Percentiles rank a stretch among this genome's conserved stretches.
phyloP scores from a whole-genome alignment of 2,113 vertebrate genomes.

The Channa argus region DNA sequence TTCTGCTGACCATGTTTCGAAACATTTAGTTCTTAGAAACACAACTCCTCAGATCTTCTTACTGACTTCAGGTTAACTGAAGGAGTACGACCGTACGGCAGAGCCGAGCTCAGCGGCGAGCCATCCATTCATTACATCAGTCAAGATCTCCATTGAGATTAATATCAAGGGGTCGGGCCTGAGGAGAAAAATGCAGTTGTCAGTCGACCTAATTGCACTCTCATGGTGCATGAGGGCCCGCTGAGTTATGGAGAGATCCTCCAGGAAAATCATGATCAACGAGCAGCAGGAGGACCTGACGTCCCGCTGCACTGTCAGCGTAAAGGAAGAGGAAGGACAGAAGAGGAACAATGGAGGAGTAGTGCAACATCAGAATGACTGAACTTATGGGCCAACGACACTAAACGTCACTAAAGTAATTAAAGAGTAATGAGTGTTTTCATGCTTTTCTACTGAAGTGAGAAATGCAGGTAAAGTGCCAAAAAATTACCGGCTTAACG shows the following conservation, averaged over 20 bases:
- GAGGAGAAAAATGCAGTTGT: conserved; percentile 76
- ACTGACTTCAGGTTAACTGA: conserved; percentile 18
- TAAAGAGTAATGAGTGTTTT: background rate
- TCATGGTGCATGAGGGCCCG: conserved; percentile 70
- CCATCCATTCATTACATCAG: conserved; percentile 58
- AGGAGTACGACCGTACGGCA: conserved; percentile 1
- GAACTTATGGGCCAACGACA: no score
- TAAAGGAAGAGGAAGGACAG: background rate
- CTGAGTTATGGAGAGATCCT: conserved; percentile 75
- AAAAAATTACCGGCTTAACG: background rate
- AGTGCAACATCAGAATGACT: conserved; percentile 1
- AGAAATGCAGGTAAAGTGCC: background rate
- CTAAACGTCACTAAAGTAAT: no score
- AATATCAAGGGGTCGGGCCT: conserved; percentile 53
- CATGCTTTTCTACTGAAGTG: background rate
- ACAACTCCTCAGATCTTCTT: conserved; percentile 10
- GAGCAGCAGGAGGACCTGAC: conserved; percentile 67
- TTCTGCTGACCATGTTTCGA: conserved; percentile 36
- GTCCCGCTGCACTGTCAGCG: conserved; percentile 23
- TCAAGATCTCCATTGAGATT: conserved; percentile 64
- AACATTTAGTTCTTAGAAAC: conserved; percentile 3
- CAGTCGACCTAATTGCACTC: conserved; percentile 72
- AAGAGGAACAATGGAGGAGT: background rate
- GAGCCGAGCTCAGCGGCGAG: conserved; percentile 42
- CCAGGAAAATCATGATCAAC: conserved; percentile 69